Evolutionary conservation across 2,888 invertebrate species (phyloP).

Genomic region (Nemotelus pantherinus): DNA sequence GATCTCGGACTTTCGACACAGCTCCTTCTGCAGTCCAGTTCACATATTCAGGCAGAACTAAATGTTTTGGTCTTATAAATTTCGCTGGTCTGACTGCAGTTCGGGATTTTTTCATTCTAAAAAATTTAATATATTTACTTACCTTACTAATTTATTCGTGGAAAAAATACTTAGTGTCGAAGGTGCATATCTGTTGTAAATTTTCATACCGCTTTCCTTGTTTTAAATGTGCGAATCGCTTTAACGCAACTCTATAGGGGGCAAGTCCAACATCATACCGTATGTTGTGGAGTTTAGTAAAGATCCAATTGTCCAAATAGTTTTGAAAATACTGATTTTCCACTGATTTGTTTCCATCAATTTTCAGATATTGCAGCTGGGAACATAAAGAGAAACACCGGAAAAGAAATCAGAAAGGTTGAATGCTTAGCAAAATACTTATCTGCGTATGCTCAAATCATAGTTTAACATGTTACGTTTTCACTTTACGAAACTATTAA

Average conservation of each 20-base stretch:
- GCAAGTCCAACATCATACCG: not conserved
- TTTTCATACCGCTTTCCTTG: not conserved
- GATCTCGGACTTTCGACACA: conserved; percentile 44
- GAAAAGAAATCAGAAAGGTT: not conserved
- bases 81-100: not conserved
- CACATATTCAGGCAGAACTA: conserved; percentile 22
- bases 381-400: not conserved
- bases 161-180: too few species aligned
- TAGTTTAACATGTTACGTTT: too few species aligned
- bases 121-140: not conserved
- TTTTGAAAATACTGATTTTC: not conserved
- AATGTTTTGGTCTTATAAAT: conserved; percentile 27
- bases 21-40: conserved; percentile 40
- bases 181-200: not conserved
- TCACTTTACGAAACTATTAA: too few species aligned
- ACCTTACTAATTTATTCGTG: too few species aligned
- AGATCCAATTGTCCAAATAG: conserved; percentile 8
- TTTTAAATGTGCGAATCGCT: conserved; percentile 12
- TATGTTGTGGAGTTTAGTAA: not conserved
- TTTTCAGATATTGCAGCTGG: conserved; percentile 9
- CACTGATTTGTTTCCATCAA: not conserved
- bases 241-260: conserved; percentile 10
- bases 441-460: too few species aligned
- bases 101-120: not conserved
- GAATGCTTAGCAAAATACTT: not conserved